Base-by-base conservation (phyloP, 2,797 vertebrate species). In the Sebastes nivosus region DNA sequence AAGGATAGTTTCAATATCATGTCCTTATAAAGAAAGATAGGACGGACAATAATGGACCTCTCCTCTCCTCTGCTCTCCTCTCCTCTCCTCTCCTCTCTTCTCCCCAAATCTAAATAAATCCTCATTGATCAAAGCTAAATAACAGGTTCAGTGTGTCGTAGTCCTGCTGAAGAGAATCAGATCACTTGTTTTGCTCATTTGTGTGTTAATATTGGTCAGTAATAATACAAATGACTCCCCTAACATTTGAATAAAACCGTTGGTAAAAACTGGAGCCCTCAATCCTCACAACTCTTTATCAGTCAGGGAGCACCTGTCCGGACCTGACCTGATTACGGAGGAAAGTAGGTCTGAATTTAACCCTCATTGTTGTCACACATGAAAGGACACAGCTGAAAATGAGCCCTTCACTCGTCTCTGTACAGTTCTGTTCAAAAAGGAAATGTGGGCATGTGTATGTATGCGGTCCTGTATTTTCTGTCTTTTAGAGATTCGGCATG, bases 321-420 rank as follows among this genome's bases (percentile, higher is more conserved):
- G 86, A 84, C 80, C 67, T 94, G 93, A 93, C 93, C 91, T 92
- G 86, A 90, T 93, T 94, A 85, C 85, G n/a, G 76, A 65, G 72
- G 66, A 92, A 94, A 94, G 89, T 93, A 91, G 92, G 90, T 90
- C 93, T 93, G 85, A 86, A 75, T 92, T 89, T 80, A 88, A 87
- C 85, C 82, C 82, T 85, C 66, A 52, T 69, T 88, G 80, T 87
- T 89, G 83, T 86, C 80, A 76, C 67, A 60, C 72, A 80, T 85
- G 74, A 85, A 80, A 87, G 81, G 46, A 91, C 65, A 72, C 12
- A 20, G 54, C 66, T 67, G 29, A 75, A 86, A 83, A 75, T 14
- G 57, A 88, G 64, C 79, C 80, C 57, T 25, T 67, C 36, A 54
- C 64, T 88, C 61, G 36, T 59, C 27, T 67, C 12, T 82, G 38